phyloP scores from a whole-genome alignment of 2,888 invertebrate species.

The Rotaria macrura region DNA sequence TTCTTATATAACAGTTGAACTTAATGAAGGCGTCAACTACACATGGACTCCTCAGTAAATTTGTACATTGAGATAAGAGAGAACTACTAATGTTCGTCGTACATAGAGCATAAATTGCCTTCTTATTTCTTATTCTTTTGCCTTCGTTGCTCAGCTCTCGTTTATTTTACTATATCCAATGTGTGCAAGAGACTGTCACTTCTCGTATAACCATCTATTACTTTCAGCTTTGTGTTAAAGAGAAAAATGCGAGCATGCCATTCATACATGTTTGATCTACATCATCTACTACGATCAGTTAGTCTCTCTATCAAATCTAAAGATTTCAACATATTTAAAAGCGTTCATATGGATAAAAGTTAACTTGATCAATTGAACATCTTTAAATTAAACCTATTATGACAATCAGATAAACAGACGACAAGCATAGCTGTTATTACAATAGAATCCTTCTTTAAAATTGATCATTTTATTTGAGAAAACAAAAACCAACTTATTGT shows the following conservation, averaged over 20 bases:
- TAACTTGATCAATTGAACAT: background rate
- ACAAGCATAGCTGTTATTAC: background rate
- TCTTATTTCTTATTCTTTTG: background rate
- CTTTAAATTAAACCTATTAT: background rate
- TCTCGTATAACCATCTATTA: background rate
- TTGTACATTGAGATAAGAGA: background rate
- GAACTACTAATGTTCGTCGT: background rate
- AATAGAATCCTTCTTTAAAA: background rate
- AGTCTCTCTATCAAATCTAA: background rate
- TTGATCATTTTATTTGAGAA: background rate
- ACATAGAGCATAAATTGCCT: background rate
- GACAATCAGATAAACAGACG: background rate
- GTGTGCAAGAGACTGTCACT: background rate
- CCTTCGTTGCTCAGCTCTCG: background rate
- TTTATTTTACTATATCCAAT: background rate
- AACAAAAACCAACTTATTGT: background rate
- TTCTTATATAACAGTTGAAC: background rate
- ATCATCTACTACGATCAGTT: background rate
- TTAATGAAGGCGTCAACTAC: background rate
- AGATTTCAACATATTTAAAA: background rate
- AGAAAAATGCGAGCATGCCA: background rate
- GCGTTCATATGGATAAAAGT: background rate
- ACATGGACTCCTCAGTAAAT: background rate
- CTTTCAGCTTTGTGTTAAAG: background rate
- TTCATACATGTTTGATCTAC: background rate